Evolutionary conservation across 2,888 invertebrate species (phyloP), one percentile per base, ranked within the genome.

Genomic region (Sphaerophoria taeniata): DNA sequence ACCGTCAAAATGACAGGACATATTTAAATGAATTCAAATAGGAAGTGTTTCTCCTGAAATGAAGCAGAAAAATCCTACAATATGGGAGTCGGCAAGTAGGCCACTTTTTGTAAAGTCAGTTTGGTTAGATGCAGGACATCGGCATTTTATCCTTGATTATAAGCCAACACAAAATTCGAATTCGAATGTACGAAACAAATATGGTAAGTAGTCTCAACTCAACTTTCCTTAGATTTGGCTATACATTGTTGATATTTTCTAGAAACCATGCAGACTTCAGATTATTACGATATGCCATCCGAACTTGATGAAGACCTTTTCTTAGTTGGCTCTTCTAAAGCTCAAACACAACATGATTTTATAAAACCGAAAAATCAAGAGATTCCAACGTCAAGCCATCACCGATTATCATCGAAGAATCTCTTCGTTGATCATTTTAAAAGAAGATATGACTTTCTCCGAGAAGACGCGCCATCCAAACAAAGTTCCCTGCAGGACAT

Each of bases 1-100:
- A 71, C 55, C 60, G 60, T 58, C 43, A 34, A 74, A 60, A 77
- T 56, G 74, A 74, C 24, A 51, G 47, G 76, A 77, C 74, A 77
- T 63, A 36, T 49, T 45, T 55, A 53, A 73, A 43, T 75, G 53
- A 36, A 24, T 39, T 43, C 47, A n/a, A 34, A 16, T 39, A 58
- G 36, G 53, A n/a, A 14, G 14, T 6, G 36, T 11, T 58, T 14
- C n/a, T 24, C 1, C 45, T 34, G 61, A 24, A 73, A 94, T 94
- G 94, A 88, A 87, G 87, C 24, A 2, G 24, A 24, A 24, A 24
- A 89, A 88, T 79, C 71, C 89, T 45, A 93, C 92, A 87, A 93
- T 94, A 90, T 94, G 94, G 94, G 94, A 94, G 90, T 93, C 94
- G 87, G 94, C 94, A 84, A 93, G 93, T 91, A 93, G 93, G 86